phyloP scores from a whole-genome alignment of 2,888 invertebrate species.

The Drosophila kuntzei region DNA sequence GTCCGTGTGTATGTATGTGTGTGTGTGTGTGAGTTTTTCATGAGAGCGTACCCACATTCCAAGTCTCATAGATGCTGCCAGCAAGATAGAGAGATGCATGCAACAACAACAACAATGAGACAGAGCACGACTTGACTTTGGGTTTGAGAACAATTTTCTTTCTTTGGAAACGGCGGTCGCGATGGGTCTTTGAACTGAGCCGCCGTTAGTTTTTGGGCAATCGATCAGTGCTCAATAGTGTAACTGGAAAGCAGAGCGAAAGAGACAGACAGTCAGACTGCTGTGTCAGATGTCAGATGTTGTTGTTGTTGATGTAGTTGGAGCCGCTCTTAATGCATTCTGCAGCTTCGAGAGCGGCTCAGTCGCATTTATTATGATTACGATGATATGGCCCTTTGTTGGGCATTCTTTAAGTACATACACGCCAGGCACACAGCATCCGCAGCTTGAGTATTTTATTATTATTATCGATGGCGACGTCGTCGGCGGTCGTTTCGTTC shows the following conservation, averaged over 20 bases:
- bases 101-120: constrained; percentile 29
- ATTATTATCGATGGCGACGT: constrained; percentile 51
- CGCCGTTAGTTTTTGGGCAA: constrained; percentile 74
- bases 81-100: constrained; percentile 53
- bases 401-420: constrained; percentile 57
- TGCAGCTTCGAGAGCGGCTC: constrained; percentile 39
- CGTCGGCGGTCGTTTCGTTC: constrained; percentile 61
- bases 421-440: constrained; percentile 31
- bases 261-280: constrained; percentile 4
- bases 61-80: constrained; percentile 64
- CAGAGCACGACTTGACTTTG: constrained; percentile 75
- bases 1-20: constrained; percentile 17
- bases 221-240: constrained; percentile 72
- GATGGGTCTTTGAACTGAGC: constrained; percentile 74
- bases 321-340: constrained; percentile 67
- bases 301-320: constrained; percentile 4
- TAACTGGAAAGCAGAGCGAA: constrained; percentile 9
- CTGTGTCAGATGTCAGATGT: background rate
- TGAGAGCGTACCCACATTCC: constrained; percentile 74
- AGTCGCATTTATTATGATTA: constrained; percentile 79
- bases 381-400: constrained; percentile 77
- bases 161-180: constrained; percentile 50
- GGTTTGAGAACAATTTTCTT: constrained; percentile 72
- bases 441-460: constrained; percentile 51
- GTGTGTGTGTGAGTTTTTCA: constrained; percentile 41